A percentile compares a stretch with the other conserved stretches of the same genome.
Evolutionary conservation across 1,140 invertebrate genomes (phyloP).

Genomic region (Macrotrachela quadricornifera): DNA sequence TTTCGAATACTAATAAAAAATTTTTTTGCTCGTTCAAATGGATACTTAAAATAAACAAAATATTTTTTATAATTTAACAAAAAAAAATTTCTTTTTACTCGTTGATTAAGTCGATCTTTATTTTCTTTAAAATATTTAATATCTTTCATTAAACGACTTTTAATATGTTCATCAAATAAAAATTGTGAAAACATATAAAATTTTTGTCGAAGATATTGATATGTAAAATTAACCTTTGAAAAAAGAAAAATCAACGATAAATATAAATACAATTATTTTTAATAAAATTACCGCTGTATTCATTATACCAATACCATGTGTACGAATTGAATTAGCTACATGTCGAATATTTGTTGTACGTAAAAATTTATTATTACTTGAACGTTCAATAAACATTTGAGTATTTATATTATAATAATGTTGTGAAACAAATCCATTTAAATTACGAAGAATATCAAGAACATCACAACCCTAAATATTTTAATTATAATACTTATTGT

Average conservation of each 20-base stretch:
- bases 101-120: conserved; percentile 34
- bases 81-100: conserved; percentile 17
- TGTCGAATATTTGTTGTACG: conserved; percentile 87
- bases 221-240: conserved; percentile 66
- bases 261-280: not conserved
- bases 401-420: conserved; percentile 91
- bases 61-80: no score
- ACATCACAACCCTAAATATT: conserved; percentile 64
- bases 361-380: conserved; percentile 73
- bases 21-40: conserved; percentile 73
- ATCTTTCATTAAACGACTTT: conserved; percentile 75
- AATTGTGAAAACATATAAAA: conserved; percentile 89
- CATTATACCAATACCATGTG: conserved; percentile 89
- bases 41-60: conserved; percentile 37
- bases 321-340: conserved; percentile 86
- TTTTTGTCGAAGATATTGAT: conserved; percentile 81
- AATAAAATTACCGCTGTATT: conserved; percentile 50
- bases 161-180: conserved; percentile 92
- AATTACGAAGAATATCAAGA: conserved; percentile 86
- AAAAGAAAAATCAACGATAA: conserved; percentile 3
- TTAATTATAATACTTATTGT: not conserved
- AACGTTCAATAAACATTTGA: conserved; percentile 80
- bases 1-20: conserved; percentile 77
- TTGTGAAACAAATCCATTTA: conserved; percentile 75
- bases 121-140: conserved; percentile 45